Conservation (phyloP, 2,888 invertebrate genomes). For the Ectemnius cavifrons region DNA sequence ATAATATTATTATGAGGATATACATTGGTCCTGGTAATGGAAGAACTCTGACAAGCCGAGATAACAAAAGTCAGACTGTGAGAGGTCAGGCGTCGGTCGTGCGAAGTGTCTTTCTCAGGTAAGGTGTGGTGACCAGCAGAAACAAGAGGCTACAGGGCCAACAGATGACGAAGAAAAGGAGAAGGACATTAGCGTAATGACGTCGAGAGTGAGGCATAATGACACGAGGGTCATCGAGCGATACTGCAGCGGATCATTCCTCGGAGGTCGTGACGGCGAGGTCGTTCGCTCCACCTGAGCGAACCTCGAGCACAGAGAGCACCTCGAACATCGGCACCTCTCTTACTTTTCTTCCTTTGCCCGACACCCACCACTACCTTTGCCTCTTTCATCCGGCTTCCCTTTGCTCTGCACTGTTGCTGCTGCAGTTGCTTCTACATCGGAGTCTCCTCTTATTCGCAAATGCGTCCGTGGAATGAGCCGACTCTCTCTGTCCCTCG, state of each 20-base stretch:
- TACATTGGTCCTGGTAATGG: too few species aligned
- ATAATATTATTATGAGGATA: too few species aligned
- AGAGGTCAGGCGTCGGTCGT: conserved; percentile 19
- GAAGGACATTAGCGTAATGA: conserved; percentile 70
- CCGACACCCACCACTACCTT: conserved; percentile 25
- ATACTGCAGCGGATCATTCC: conserved; percentile 64
- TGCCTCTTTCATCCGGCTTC: conserved; percentile 39
- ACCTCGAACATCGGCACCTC: conserved; percentile 21
- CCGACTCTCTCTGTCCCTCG: conserved; percentile 37
- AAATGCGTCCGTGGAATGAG: conserved; percentile 68
- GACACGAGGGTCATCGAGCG: conserved; percentile 71
- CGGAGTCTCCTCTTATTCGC: conserved; percentile 54
- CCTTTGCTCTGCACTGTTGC: conserved; percentile 37
- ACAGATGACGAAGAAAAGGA: conserved; percentile 47
- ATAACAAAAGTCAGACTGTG: too few species aligned
- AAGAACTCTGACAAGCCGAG: too few species aligned
- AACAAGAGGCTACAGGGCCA: conserved; percentile 30
- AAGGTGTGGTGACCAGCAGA: conserved; percentile 50
- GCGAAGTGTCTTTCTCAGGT: conserved; percentile 47
- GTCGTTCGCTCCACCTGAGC: conserved; percentile 62
- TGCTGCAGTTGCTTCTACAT: too few species aligned
- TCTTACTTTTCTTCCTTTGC: conserved; percentile 5
- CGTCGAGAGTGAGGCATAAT: conserved; percentile 67
- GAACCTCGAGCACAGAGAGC: conserved; percentile 39
- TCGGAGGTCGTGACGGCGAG: conserved; percentile 44